Evolutionary conservation across 1,140 invertebrate genomes (phyloP), one percentile per base, ranked within the genome.

Genomic region (Drosophila parvula): DNA sequence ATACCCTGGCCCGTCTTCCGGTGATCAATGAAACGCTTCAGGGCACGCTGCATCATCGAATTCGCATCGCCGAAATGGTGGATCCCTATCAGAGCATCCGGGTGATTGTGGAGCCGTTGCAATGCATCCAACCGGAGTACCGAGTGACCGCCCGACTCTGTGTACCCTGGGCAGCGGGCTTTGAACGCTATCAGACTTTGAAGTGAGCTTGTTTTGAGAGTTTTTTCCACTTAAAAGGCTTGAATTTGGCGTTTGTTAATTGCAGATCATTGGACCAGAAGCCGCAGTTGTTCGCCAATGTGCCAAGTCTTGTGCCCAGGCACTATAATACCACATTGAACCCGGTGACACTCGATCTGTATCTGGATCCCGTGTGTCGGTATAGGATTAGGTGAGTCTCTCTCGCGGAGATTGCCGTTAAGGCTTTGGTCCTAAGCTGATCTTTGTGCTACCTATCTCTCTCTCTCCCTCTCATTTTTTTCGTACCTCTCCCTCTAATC

Each of bases 161-260:
- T 47, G 94, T 95, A 28, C 94, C 94, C 4, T 95, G 95, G 95
- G 94, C 93, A 12, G 83, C 92, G 6, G 94, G 94, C 74, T 92
- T 94, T 59, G 94, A 94, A 41, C 93, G 94, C 60, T 93, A 94
- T 80, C 92, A 93, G 76, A 94, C 94, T 83, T 93, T 95, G 53
- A 94, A 94, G 92, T 95, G 92, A 92, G 93, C 34, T 27, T 6
- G 0, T 22, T 22, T 22, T 7, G 30, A 30, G 5, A 2, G 8
- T 0, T 14, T n/a, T n/a, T 6, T 36, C 0, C 0, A 14, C 0
- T 11, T 11, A 6, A 10, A 3, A 22, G 1, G 3, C 3, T 22
- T 14, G 36, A n/a, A 38, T 1, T 22, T n/a, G 4, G 18, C 2
- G 3, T 0, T 30, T 28, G 9, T 9, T 0, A 18, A 6, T 34